phyloP scores from a whole-genome alignment of 2,797 vertebrate genomes.

The Notolabrus celidotus region DNA sequence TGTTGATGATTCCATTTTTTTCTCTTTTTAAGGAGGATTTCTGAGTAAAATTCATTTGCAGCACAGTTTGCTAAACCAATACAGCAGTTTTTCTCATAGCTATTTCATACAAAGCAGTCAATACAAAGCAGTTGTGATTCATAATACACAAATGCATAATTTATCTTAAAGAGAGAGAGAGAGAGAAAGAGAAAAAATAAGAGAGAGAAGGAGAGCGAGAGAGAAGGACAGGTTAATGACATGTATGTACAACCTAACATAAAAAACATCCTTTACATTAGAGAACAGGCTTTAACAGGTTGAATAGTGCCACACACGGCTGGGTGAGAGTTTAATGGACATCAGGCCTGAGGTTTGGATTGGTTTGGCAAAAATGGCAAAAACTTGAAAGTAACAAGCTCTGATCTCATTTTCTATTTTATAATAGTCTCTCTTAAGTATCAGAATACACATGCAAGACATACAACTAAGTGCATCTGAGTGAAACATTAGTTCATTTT shows the following conservation, averaged over 20 bases:
- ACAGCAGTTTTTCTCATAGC: slow-evolving; percentile 92
- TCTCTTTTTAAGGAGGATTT: slow-evolving; percentile 89
- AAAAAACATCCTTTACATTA: slow-evolving; percentile 85
- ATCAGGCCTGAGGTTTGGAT: slow-evolving; percentile 94
- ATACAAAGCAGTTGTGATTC: slow-evolving; percentile 97
- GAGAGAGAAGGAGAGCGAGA: slow-evolving; percentile 67
- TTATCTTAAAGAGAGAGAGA: slow-evolving; percentile 69
- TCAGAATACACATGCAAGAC: slow-evolving; percentile 98
- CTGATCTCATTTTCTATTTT: slow-evolving; percentile 83
- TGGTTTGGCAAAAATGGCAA: slow-evolving; percentile 85
- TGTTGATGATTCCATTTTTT: slow-evolving; percentile 82
- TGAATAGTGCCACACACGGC: slow-evolving; percentile 64
- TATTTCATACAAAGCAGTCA: slow-evolving; percentile 87
- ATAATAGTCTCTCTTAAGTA: slow-evolving; percentile 90
- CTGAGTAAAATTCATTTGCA: slow-evolving; percentile 95
- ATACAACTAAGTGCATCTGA: slow-evolving; percentile 95
- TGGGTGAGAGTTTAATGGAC: slow-evolving; percentile 88
- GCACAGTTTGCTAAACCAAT: slow-evolving; percentile 93
- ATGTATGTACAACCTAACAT: slow-evolving; percentile 93
- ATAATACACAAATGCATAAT: slow-evolving; percentile 89
- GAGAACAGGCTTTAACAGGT: slow-evolving; percentile 82
- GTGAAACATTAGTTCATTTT: slow-evolving; percentile 88
- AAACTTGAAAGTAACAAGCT: slow-evolving; percentile 88
- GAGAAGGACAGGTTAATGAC: slow-evolving; percentile 81
- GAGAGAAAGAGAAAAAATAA: slow-evolving; percentile 78